Evolutionary conservation across 2,888 invertebrate genomes (phyloP).

Genomic region (Myopa testacea): DNA sequence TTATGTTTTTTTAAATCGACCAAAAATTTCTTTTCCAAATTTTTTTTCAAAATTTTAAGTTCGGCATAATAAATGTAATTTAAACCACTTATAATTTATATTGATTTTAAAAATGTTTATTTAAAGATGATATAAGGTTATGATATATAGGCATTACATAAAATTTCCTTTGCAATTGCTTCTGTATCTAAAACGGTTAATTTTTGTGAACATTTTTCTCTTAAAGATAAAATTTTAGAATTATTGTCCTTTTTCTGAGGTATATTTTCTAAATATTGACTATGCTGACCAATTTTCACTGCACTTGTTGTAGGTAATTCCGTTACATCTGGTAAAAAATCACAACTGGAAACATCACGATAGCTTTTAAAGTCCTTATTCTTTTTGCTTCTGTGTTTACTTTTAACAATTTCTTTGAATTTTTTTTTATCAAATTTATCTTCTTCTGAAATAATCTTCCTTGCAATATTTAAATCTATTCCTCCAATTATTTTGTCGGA

Average conservation of each 20-base stretch:
- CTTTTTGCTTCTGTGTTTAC: slow-evolving; percentile 79
- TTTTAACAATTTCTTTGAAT: slow-evolving; percentile 83
- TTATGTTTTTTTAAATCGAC: too few relatives aligned
- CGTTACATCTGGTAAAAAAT: slow-evolving; percentile 74
- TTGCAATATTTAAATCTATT: slow-evolving; percentile 86
- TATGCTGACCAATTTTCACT: too few relatives aligned
- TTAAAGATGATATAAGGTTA: too few relatives aligned
- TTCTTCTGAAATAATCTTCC: slow-evolving; percentile 82
- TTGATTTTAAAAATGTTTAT: too few relatives aligned
- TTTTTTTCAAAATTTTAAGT: too few relatives aligned
- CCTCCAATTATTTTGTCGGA: slow-evolving; percentile 73
- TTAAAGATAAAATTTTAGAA: slow-evolving; percentile 24
- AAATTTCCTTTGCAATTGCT: slow-evolving; percentile 47
- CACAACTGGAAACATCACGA: slow-evolving; percentile 68
- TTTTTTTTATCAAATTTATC: slow-evolving; percentile 88
- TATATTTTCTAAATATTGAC: slow-evolving; percentile 3
- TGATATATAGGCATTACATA: slow-evolving; percentile 10
- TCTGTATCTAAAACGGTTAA: slow-evolving; percentile 48
- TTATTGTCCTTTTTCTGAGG: background rate
- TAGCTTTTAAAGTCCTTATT: slow-evolving; percentile 74
- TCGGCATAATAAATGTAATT: too few relatives aligned
- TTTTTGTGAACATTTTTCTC: slow-evolving; percentile 46
- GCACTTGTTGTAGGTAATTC: slow-evolving; percentile 82
- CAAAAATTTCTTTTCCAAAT: too few relatives aligned
- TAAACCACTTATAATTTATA: too few relatives aligned